Evolutionary conservation across 2,113 vertebrate genomes (phyloP).

Genomic region (Syngnathus scovelli): DNA sequence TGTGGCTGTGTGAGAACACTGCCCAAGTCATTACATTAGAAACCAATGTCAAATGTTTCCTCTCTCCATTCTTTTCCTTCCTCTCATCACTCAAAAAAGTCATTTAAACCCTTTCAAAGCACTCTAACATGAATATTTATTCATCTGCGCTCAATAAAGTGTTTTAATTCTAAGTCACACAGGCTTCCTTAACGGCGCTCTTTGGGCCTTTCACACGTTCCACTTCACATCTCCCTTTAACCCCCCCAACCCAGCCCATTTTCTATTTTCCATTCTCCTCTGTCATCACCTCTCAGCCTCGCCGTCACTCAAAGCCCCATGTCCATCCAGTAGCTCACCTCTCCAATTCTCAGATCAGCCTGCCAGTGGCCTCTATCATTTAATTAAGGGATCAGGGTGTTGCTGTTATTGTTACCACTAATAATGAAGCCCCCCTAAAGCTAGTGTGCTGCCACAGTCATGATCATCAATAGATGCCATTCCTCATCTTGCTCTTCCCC

Average conservation of each 20-base stretch:
- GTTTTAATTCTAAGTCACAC: slow-evolving; percentile 53
- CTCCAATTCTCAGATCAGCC: slow-evolving; percentile 17
- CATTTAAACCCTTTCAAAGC: neutral
- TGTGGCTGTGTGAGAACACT: neutral
- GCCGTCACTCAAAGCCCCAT: slow-evolving; percentile 14
- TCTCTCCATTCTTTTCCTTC: neutral
- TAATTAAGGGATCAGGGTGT: slow-evolving; percentile 51
- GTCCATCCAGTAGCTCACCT: slow-evolving; percentile 7
- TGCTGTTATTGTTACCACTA: slow-evolving; percentile 59
- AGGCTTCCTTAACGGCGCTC: slow-evolving; percentile 27
- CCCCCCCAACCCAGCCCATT: neutral
- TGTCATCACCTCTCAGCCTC: slow-evolving; percentile 14
- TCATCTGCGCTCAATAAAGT: slow-evolving; percentile 52
- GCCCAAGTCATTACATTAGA: neutral
- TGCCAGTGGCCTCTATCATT: slow-evolving; percentile 52
- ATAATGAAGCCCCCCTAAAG: slow-evolving; percentile 55
- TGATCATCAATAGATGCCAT: slow-evolving; percentile 51
- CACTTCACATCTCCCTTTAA: slow-evolving; percentile 30
- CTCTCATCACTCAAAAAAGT: neutral
- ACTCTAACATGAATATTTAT: slow-evolving; percentile 57
- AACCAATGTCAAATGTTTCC: neutral
- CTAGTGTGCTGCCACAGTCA: slow-evolving; percentile 48
- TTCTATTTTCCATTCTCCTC: slow-evolving; percentile 14
- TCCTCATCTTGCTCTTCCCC: slow-evolving; percentile 52
- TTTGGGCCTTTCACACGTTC: slow-evolving; percentile 46